phyloP scores from a whole-genome alignment of 1,140 invertebrate genomes.

The Bilobella aurantiaca region DNA sequence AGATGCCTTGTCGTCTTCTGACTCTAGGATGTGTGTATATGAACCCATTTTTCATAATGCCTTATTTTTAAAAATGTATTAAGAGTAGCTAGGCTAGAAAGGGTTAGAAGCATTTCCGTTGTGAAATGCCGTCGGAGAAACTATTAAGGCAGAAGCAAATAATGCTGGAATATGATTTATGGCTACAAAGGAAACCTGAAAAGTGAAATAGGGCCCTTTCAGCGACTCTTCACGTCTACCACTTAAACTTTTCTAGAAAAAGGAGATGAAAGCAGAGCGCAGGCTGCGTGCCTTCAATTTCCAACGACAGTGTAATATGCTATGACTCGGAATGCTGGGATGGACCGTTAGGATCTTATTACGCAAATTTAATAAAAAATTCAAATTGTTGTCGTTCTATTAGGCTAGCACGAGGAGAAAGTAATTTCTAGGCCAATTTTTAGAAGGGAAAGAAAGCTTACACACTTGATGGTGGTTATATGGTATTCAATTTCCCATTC shows the following conservation, averaged over 20 bases:
- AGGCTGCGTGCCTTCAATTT: too few species aligned
- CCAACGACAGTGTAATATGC: too few species aligned
- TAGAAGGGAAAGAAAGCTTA: too few species aligned
- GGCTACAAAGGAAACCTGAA: neutral
- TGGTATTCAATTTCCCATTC: too few species aligned
- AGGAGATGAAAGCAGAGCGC: neutral
- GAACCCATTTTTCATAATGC: constrained; percentile 3
- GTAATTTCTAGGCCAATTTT: too few species aligned
- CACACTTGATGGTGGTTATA: too few species aligned
- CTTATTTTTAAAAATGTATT: neutral
- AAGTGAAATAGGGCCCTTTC: constrained; percentile 4
- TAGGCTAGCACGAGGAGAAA: too few species aligned
- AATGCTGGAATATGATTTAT: constrained; percentile 2
- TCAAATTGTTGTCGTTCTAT: too few species aligned
- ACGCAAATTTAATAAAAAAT: constrained; percentile 5
- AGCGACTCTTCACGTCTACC: neutral
- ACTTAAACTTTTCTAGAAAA: neutral
- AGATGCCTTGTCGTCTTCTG: too few species aligned
- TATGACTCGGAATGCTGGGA: neutral
- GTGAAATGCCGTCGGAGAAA: neutral
- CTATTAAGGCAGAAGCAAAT: neutral
- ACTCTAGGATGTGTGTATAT: neutral
- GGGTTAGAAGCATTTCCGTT: neutral
- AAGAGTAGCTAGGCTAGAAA: neutral
- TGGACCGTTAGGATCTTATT: neutral